phyloP scores from a whole-genome alignment of 1,140 invertebrate species.

The Drosophila baimaii region DNA sequence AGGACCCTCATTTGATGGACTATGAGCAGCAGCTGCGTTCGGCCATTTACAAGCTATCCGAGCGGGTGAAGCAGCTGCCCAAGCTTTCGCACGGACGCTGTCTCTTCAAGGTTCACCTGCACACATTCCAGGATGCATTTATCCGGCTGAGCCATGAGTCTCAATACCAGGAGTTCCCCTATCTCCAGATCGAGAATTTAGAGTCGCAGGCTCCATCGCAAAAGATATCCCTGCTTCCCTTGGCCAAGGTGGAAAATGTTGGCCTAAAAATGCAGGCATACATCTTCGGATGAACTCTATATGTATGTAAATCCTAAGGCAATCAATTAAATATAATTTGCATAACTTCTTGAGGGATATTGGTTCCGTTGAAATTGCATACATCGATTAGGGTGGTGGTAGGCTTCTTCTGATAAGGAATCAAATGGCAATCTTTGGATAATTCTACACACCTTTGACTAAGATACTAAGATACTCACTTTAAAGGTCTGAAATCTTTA shows the following conservation, averaged over 20 bases:
- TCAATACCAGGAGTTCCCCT: conserved; percentile 80
- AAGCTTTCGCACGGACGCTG: conserved; percentile 49
- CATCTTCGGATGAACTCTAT: conserved; percentile 32
- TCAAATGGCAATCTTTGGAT: conserved; percentile 7
- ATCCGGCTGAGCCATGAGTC: conserved; percentile 59
- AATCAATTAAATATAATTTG: conserved; percentile 21
- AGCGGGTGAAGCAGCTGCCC: conserved; percentile 61
- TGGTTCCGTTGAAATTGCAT: conserved; percentile 12
- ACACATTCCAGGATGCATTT: conserved; percentile 73
- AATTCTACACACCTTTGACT: not conserved
- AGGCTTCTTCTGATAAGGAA: not conserved
- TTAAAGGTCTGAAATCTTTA: not conserved
- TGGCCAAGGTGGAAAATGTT: conserved; percentile 51
- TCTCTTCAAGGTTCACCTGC: conserved; percentile 71
- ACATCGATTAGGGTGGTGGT: not conserved
- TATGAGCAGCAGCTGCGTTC: conserved; percentile 72
- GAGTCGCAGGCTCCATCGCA: not conserved
- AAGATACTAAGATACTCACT: conserved; percentile 1
- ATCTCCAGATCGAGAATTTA: conserved; percentile 48
- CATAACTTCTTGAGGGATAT: conserved; percentile 26
- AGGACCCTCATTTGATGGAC: conserved; percentile 59
- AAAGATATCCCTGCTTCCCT: conserved; percentile 49
- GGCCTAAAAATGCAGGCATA: conserved; percentile 62
- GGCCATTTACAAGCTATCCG: conserved; percentile 61
- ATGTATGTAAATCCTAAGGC: conserved; percentile 20